Evolutionary conservation across 2,113 vertebrate species (phyloP).

Genomic region (Sisor rabdophorus): DNA sequence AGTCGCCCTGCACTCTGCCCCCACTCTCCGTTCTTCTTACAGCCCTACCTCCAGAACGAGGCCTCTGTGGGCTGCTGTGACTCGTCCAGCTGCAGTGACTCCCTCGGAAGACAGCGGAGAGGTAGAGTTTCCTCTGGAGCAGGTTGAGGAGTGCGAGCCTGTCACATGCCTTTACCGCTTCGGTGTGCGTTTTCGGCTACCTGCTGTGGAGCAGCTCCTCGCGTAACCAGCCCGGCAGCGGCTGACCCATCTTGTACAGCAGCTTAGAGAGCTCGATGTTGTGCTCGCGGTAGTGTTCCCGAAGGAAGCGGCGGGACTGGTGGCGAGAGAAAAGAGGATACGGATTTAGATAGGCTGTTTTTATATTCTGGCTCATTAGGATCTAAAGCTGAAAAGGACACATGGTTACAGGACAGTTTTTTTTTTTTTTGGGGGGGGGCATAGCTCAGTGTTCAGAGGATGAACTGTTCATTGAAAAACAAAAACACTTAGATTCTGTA

Average conservation of each 20-base stretch:
- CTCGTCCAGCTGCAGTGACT: conserved; percentile 14
- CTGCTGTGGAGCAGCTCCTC: conserved; percentile 86
- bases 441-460: background rate
- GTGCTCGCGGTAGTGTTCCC: conserved; percentile 83
- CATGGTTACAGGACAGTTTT: background rate
- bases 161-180: conserved; percentile 1
- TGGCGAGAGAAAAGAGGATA: conserved; percentile 7
- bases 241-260: conserved; percentile 86
- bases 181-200: conserved; percentile 62
- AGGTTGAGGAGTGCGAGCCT: conserved; percentile 28
- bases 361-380: background rate
- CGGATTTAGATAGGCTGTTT: background rate
- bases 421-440: no score
- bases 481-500: background rate
- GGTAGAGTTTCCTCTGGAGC: conserved; percentile 33
- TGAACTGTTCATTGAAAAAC: background rate
- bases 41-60: conserved; percentile 14
- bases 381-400: background rate
- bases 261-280: conserved; percentile 88
- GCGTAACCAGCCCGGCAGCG: conserved; percentile 81
- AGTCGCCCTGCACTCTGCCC: background rate
- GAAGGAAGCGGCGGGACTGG: conserved; percentile 79
- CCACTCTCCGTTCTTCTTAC: conserved; percentile 22
- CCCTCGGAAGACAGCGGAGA: conserved; percentile 28
- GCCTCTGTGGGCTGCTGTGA: background rate